phyloP scores from a whole-genome alignment of 2,888 invertebrate species.

The Allolobophora icterica region DNA sequence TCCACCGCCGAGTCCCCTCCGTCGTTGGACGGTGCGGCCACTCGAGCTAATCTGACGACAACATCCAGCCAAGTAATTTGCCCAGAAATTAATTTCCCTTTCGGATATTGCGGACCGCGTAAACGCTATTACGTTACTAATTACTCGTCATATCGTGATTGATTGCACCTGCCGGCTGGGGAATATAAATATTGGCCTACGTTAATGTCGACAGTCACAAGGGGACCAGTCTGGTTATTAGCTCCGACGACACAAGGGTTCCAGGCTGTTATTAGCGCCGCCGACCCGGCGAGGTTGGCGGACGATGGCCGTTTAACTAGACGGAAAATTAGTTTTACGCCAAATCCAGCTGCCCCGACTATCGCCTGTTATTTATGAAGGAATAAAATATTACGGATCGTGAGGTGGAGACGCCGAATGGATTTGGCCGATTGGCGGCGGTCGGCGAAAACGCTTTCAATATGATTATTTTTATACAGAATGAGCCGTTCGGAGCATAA shows the following conservation, averaged over 20 bases:
- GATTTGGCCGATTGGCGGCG: not conserved
- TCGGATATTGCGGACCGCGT: constrained; percentile 24
- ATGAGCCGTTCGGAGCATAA: not conserved
- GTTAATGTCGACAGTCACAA: not conserved
- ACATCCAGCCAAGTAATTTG: constrained; percentile 29
- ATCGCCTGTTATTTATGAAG: not conserved
- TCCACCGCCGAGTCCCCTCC: not conserved
- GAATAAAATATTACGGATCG: constrained; percentile 19
- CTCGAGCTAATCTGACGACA: constrained; percentile 24
- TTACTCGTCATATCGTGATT: not conserved
- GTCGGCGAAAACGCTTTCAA: constrained; percentile 8
- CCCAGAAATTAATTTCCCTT: constrained; percentile 31
- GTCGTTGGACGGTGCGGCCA: not conserved
- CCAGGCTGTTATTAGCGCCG: constrained; percentile 26
- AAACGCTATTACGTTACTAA: constrained; percentile 19
- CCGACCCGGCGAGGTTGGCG: not conserved
- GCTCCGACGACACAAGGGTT: constrained; percentile 7
- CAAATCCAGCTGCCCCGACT: constrained; percentile 1
- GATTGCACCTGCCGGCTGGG: constrained; percentile 6
- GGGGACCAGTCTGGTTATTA: not conserved
- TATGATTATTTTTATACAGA: constrained; percentile 5
- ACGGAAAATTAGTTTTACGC: constrained; percentile 27
- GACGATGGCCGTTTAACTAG: constrained; percentile 1
- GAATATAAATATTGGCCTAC: not conserved
- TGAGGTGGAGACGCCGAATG: not conserved